Evolutionary conservation across 1,140 invertebrate genomes (phyloP).

Genomic region (Drosophila tristis): DNA sequence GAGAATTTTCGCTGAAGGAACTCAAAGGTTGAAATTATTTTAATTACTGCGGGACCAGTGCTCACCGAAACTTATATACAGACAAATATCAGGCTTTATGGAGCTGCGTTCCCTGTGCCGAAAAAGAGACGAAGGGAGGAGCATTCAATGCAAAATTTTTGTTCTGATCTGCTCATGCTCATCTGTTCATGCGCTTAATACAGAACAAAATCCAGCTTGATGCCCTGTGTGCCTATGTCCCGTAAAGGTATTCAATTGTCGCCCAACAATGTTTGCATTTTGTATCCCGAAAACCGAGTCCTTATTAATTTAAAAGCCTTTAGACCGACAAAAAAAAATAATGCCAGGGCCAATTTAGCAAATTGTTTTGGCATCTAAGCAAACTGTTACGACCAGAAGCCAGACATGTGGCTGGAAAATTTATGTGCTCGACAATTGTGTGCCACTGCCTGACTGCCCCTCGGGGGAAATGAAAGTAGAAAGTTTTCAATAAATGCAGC

Average conservation of each 20-base stretch:
- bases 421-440: conserved; percentile 54
- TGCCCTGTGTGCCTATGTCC: too few species aligned
- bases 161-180: too few species aligned
- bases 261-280: conserved; percentile 1
- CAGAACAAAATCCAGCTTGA: too few species aligned
- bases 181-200: too few species aligned
- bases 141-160: too few species aligned
- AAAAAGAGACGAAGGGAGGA: too few species aligned
- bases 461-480: not conserved
- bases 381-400: conserved; percentile 56
- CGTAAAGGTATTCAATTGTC: conserved; percentile 36
- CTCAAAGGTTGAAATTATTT: too few species aligned
- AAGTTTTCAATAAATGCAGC: conserved; percentile 53
- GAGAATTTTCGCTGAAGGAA: too few species aligned
- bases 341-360: conserved; percentile 65
- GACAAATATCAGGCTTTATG: too few species aligned
- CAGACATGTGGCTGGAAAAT: conserved; percentile 62
- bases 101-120: too few species aligned
- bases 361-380: conserved; percentile 65
- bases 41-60: too few species aligned
- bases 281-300: not conserved
- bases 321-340: conserved; percentile 37
- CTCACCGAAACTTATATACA: too few species aligned
- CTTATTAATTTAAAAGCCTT: conserved; percentile 64
- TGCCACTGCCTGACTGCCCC: conserved; percentile 3